These are phyloP conservation scores for Amblyteles armatorius DNA, from an alignment of 2,888 invertebrate genomes.

Conservation along the genomic window DNA sequence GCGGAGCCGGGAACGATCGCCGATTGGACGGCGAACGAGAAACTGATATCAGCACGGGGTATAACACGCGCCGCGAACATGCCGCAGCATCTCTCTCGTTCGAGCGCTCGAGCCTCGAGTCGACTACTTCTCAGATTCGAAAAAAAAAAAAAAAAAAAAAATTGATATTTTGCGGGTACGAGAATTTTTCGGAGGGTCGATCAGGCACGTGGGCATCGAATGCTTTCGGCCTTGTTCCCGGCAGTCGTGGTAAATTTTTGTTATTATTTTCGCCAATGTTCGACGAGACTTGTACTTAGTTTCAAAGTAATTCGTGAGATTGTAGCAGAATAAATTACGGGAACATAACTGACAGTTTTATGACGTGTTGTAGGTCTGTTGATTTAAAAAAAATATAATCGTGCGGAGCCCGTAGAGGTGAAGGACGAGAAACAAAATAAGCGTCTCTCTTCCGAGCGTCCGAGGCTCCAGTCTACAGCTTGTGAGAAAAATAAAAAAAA, in stretches of 20 bases:
- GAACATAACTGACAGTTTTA: too few species aligned
- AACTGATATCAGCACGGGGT: slow-evolving; percentile 76
- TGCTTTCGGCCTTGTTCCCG: neutral
- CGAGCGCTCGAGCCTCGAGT: neutral
- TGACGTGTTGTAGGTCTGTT: too few species aligned
- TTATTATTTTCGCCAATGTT: neutral
- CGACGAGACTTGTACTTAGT: neutral
- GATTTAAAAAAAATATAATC: too few species aligned
- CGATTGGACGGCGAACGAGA: slow-evolving; percentile 77
- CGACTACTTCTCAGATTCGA: slow-evolving; percentile 33
- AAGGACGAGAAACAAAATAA: neutral
- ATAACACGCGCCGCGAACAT: slow-evolving; percentile 80
- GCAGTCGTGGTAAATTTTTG: neutral
- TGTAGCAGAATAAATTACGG: too few species aligned
- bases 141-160: neutral
- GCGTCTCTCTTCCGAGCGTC: neutral
- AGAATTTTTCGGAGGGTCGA: neutral
- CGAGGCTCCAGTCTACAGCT: too few species aligned
- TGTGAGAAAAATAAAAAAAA: too few species aligned
- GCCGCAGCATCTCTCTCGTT: slow-evolving; percentile 66
- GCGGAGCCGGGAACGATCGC: slow-evolving; percentile 74
- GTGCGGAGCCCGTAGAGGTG: too few species aligned
- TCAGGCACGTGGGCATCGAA: neutral
- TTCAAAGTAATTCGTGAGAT: too few species aligned
- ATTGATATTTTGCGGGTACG: neutral